Percentiles rank a stretch among this genome's conserved stretches.
Conservation (phyloP, 2,113 vertebrate species). For the Pampusana beccarii region DNA sequence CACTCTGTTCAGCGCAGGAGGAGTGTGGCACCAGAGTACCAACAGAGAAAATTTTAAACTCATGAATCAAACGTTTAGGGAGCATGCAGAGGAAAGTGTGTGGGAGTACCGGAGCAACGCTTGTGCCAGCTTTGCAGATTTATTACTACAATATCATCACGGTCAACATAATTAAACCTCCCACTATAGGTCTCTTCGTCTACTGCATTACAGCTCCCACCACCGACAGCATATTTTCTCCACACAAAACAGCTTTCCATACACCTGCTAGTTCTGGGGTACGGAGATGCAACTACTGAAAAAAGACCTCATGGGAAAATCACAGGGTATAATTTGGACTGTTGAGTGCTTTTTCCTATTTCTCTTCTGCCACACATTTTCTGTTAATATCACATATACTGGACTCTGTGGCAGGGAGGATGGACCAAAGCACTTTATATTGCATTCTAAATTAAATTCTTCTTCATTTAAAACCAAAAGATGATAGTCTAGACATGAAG, state of each 20-base stretch:
- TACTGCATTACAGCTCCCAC: conserved; percentile 8
- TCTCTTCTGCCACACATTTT: not conserved
- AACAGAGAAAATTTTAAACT: not conserved
- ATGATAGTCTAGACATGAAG: not conserved
- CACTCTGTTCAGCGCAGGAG: not conserved
- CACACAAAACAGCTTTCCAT: conserved; percentile 11
- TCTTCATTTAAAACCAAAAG: conserved; percentile 27
- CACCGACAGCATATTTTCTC: not conserved
- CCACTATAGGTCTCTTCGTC: not conserved
- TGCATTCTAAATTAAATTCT: conserved; percentile 17
- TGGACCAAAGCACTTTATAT: not conserved
- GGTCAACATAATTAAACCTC: conserved; percentile 49
- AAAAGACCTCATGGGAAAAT: not conserved
- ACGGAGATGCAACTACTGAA: not conserved
- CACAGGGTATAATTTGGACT: not conserved
- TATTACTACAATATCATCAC: conserved; percentile 41
- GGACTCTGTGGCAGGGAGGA: not conserved
- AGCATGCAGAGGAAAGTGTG: not conserved
- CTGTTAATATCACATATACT: not conserved
- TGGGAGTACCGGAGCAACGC: conserved; percentile 16
- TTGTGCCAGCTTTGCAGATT: conserved; percentile 43
- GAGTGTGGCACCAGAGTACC: not conserved
- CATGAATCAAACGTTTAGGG: not conserved
- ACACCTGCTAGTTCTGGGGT: not conserved
- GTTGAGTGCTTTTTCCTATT: not conserved